Base-by-base conservation (phyloP, 2,113 vertebrate genomes). In the Salminus brasiliensis region DNA sequence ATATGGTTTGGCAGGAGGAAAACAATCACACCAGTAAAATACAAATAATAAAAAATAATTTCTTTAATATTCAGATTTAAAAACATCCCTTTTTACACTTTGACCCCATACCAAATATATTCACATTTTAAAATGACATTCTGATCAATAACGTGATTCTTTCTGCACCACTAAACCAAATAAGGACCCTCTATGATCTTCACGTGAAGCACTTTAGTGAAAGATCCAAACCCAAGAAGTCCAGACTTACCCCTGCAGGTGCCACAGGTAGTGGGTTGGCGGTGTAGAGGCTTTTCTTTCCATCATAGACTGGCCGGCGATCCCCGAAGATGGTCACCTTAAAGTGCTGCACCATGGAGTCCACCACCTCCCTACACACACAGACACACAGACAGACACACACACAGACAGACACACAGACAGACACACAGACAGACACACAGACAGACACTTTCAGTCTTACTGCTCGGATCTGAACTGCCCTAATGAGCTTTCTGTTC, bases 301-400 rank as follows among this genome's bases (percentile, higher is more conserved):
- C 97, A 95, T 99, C 97, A 80, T 98, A 99, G 85, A 99, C 97
- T 32, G 97, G 97, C 89, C 95, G 93, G 65, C 96, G 94, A 90
- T 98, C 97, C 71, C 97, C 97, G 88, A 99, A 99, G 92, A 99
- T 97, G 85, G 96, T 98, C 89, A 98, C 94, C 95, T 97, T 99
- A 95, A 93, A 98, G 94, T 98, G 97, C 92, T 99, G 96, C 92
- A 99, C 97, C 97, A 98, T 98, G 52, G 97, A 98, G 90, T 98
- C 98, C 85, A 99, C 98, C 90, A 99, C 98, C 84, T 99, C 97
- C 94, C 97, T 99, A 85, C 41, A 91, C 18, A 62, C 16, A 85
- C 36, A 76, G 8, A 30, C 9, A 59, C 4, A 32, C 0, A 30
- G 30, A 80, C 16, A 85, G n/a, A 82, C 18, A 76, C 39, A 72